These are phyloP conservation scores for Ceyx margarethae DNA, from an alignment of 2,113 vertebrate genomes.

Conservation along the genomic window DNA sequence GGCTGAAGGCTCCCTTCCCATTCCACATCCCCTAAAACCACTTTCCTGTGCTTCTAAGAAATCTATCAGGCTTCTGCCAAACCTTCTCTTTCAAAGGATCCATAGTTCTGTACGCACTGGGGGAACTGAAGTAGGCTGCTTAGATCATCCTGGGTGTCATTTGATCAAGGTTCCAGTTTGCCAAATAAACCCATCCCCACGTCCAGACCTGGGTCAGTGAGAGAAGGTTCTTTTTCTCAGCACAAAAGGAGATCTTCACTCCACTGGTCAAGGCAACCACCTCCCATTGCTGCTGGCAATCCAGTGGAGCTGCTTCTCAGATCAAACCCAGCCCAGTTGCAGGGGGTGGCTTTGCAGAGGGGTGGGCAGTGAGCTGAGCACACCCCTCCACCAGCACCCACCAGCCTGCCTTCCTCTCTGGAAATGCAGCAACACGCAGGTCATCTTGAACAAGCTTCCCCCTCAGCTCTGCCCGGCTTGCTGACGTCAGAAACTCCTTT, in stretches of 20 bases:
- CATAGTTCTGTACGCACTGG: not conserved
- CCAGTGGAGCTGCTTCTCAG: fast-evolving
- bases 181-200: not conserved
- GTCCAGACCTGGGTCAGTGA: not conserved
- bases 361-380: fast-evolving
- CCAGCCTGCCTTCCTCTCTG: not conserved
- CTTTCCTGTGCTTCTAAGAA: not conserved
- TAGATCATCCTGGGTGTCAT: not conserved
- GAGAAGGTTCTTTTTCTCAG: not conserved
- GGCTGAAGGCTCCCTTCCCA: not conserved
- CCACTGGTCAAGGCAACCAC: not conserved
- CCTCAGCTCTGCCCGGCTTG: not conserved
- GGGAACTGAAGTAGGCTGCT: not conserved
- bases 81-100: not conserved
- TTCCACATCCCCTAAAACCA: not conserved
- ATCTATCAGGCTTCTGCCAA: not conserved
- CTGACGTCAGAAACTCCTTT: slow-evolving; percentile 14
- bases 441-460: not conserved
- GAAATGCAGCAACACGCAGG: not conserved
- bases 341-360: fast-evolving
- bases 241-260: not conserved
- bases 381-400: too few relatives aligned
- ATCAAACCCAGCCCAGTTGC: not conserved
- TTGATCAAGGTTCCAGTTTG: not conserved
- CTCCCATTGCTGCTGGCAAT: not conserved